Evolutionary conservation across 2,888 invertebrate genomes (phyloP).

Genomic region (Stenolophus ochropezus): DNA sequence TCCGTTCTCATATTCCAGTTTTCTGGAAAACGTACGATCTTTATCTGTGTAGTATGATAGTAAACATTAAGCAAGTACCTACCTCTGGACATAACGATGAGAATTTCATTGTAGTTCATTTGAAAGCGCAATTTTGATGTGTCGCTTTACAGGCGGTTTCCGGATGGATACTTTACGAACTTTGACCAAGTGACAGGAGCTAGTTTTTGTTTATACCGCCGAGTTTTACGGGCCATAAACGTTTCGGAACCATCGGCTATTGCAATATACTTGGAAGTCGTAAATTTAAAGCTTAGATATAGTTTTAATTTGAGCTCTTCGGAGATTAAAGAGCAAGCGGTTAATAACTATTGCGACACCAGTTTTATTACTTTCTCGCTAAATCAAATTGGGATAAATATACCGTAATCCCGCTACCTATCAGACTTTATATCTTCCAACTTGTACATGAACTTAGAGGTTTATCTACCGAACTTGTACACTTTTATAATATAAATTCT

Average conservation of each 20-base stretch:
- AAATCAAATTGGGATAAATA: constrained; percentile 13
- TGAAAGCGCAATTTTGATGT: background rate
- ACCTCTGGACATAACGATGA: background rate
- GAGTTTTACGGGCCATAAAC: constrained; percentile 56
- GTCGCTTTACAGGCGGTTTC: constrained; percentile 2
- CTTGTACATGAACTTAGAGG: background rate
- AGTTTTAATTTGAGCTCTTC: constrained; percentile 51
- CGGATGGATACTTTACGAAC: constrained; percentile 28
- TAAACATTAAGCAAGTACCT: too few relatives aligned
- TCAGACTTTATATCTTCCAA: background rate
- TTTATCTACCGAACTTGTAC: background rate
- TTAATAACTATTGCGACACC: constrained; percentile 54
- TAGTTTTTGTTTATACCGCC: constrained; percentile 53
- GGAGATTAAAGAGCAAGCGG: constrained; percentile 36
- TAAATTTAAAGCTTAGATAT: constrained; percentile 58
- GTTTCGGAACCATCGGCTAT: constrained; percentile 43
- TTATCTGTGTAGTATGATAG: too few relatives aligned
- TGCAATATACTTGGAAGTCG: constrained; percentile 53
- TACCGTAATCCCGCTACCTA: background rate
- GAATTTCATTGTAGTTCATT: constrained; percentile 3
- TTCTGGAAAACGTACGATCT: too few relatives aligned
- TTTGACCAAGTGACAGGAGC: constrained; percentile 45
- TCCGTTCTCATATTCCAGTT: too few relatives aligned
- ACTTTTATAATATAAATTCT: too few relatives aligned
- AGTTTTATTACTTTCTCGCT: constrained; percentile 31